Evolutionary conservation across 1,140 invertebrate species (phyloP).

Genomic region (Drosophila willistoni): DNA sequence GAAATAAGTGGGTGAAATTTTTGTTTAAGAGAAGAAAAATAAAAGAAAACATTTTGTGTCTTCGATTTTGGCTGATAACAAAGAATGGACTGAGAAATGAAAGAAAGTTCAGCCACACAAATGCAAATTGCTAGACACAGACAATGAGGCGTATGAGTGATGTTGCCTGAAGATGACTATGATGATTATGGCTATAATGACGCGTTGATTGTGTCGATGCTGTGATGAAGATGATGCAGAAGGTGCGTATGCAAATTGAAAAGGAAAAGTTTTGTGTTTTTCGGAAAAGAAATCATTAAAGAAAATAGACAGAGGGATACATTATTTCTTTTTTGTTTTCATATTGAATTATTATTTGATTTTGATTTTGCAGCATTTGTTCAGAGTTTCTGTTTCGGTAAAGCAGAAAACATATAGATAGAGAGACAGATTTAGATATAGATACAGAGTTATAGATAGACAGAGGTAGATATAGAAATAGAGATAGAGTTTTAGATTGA

Average conservation of each 20-base stretch:
- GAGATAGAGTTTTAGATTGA: conserved; percentile 25
- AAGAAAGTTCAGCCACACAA: conserved; percentile 61
- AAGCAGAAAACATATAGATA: conserved; percentile 56
- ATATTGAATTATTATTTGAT: conserved; percentile 80
- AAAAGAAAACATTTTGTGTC: conserved; percentile 56
- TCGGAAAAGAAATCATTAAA: conserved; percentile 24
- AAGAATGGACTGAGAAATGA: conserved; percentile 51
- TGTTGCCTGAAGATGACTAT: conserved; percentile 46
- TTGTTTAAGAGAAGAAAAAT: conserved; percentile 5
- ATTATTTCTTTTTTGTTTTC: conserved; percentile 54
- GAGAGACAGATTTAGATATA: conserved; percentile 44
- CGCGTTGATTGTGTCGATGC: conserved; percentile 5
- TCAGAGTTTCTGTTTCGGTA: conserved; percentile 69
- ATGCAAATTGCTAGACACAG: conserved; percentile 62
- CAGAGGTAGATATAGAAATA: conserved; percentile 21
- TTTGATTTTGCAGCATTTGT: conserved; percentile 81
- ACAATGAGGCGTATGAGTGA: conserved; percentile 76
- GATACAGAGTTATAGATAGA: conserved; percentile 20
- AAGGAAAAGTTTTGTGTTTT: conserved; percentile 43
- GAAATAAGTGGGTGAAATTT: conserved; percentile 76
- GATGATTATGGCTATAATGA: conserved; percentile 2
- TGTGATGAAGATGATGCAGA: conserved; percentile 16
- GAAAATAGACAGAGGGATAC: conserved; percentile 35
- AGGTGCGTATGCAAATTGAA: conserved; percentile 60
- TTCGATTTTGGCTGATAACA: conserved; percentile 69